phyloP scores from a whole-genome alignment of 92 coral and sea anemone genomes.

The Anthopleura xanthogrammica region DNA sequence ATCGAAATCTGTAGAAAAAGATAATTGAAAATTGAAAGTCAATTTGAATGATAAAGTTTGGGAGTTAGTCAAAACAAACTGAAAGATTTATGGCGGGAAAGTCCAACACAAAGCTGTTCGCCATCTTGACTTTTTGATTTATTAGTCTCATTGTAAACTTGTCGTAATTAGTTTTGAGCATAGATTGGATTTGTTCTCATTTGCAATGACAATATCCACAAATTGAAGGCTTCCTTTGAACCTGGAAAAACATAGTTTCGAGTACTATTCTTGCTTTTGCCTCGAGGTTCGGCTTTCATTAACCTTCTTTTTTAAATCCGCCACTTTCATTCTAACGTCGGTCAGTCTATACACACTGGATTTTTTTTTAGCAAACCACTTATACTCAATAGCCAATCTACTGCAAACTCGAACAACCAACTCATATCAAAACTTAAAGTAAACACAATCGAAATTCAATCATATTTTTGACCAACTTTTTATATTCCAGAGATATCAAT shows the following conservation, averaged over 20 bases:
- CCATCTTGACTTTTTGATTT: background rate
- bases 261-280: background rate
- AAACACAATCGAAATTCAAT: no score
- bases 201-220: background rate
- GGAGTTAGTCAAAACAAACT: background rate
- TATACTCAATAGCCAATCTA: no score
- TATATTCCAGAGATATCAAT: background rate
- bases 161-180: background rate
- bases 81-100: background rate
- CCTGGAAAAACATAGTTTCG: background rate
- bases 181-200: background rate
- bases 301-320: background rate
- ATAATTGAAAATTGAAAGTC: conserved; percentile 2
- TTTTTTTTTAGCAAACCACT: no score
- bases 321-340: background rate
- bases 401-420: no score
- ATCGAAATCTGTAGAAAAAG: background rate
- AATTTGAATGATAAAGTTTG: background rate
- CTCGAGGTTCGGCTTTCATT: background rate
- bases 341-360: background rate
- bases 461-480: background rate
- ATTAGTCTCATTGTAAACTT: background rate
- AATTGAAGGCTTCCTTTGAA: background rate
- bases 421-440: no score
- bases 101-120: background rate